Evolutionary conservation across 2,797 vertebrate genomes (phyloP).

Genomic region (Catamblyrhynchus diadema): DNA sequence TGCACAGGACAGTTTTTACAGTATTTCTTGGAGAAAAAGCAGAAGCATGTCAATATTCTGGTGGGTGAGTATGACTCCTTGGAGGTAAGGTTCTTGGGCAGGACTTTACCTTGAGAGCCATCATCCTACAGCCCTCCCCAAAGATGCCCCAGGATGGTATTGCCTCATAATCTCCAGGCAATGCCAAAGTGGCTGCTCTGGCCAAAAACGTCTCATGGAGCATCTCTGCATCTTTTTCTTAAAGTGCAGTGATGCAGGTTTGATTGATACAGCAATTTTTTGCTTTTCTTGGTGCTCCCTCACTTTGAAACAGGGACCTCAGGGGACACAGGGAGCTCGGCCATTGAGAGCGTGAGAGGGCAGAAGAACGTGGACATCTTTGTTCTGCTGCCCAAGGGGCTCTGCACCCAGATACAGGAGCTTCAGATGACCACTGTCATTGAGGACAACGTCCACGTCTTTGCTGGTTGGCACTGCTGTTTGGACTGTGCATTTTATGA

Average conservation of each 20-base stretch:
- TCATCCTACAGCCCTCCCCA: neutral
- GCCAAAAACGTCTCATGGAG: neutral
- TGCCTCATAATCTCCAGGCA: neutral
- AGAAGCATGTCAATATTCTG: slow-evolving; percentile 79
- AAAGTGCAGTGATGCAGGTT: neutral
- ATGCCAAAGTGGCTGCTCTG: neutral
- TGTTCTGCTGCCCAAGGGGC: slow-evolving; percentile 86
- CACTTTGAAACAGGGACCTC: slow-evolving; percentile 82
- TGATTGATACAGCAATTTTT: rapidly evolving
- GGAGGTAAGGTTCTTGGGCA: neutral
- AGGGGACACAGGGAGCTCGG: slow-evolving; percentile 91
- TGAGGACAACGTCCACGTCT: slow-evolving; percentile 88
- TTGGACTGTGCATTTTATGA: neutral
- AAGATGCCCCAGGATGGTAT: neutral
- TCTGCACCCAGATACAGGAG: slow-evolving; percentile 86
- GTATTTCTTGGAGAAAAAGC: slow-evolving; percentile 84
- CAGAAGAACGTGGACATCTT: slow-evolving; percentile 84
- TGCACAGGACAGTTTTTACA: slow-evolving; percentile 86
- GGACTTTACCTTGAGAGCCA: neutral
- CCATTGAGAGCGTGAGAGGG: slow-evolving; percentile 86
- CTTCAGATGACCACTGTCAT: slow-evolving; percentile 91
- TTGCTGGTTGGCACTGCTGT: slow-evolving; percentile 77
- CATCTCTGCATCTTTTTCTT: neutral
- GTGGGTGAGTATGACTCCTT: slow-evolving; percentile 79
- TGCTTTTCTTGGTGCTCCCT: neutral